Base-by-base conservation (phyloP, 2,888 invertebrate species). In the Hyppa rectilinea region DNA sequence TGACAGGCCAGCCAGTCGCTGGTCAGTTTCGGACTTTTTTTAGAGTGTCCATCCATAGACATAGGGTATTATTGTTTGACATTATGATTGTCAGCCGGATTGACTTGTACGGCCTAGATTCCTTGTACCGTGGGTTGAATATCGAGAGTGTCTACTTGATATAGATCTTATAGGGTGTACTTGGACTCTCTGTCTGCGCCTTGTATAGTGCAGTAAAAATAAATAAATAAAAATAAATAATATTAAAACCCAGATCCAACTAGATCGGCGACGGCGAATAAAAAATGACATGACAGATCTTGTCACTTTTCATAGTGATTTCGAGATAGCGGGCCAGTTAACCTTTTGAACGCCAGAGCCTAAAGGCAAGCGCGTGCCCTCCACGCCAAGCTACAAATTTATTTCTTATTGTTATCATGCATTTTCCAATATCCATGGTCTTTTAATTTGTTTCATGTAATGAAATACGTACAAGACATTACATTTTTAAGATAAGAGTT, bases 231-330 rank as follows among this genome's bases (percentile, higher is more conserved):
- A 17, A 49, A 69, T 12, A 12, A 60, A 60, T 40, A 71, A 2
- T 20, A 56, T 7, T 23, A 71, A 9, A 38, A 60, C 26, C 40
- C 60, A n/a, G 40, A 34, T 12, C 6, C 14, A 49, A 40, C 36
- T n/a, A 36, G 34, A 9, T 34, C 34, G 47, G 47, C n/a, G 69
- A 26, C 17, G 38, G 6, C 49, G 60, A 49, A 72, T 40, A n/a
- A 70, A 60, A 40, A 70, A 72, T 60, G 49, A 72, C 69, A 70
- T 69, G 71, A 49, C 58, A 67, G 12, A n/a, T 1, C 43, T 34
- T 64, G 36, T 65, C 47, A 64, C 26, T 56, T 71, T 49, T 26
- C 17, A 34, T 40, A 31, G 23, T 40, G 31, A 67, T 34, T 34
- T 40, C 1, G 29, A 38, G 5, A 26, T 29, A 62, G n/a, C 38